Percentiles rank a stretch among this genome's conserved stretches.
phyloP scores from a whole-genome alignment of 2,888 invertebrate species.

The Priapulus caudatus region DNA sequence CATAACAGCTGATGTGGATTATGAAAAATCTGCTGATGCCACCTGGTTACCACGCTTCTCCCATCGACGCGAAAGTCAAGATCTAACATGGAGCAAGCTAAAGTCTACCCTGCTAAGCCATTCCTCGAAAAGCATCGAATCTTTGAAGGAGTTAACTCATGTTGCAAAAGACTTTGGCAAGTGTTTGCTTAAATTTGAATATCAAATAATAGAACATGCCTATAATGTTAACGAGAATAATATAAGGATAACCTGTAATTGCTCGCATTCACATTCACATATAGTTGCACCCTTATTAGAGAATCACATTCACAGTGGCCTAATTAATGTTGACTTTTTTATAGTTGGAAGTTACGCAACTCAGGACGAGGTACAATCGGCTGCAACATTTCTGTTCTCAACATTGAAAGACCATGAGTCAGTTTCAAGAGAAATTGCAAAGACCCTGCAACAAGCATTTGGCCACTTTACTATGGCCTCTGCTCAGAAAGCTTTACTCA shows the following conservation, averaged over 20 bases:
- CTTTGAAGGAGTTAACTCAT: not conserved
- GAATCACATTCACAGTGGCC: too few relatives aligned
- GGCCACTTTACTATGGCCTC: conserved; percentile 34
- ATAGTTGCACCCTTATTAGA: too few relatives aligned
- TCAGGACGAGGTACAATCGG: conserved; percentile 28
- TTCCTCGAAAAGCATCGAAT: not conserved
- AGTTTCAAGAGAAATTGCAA: conserved; percentile 28
- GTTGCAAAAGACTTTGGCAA: not conserved
- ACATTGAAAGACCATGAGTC: conserved; percentile 27
- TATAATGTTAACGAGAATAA: not conserved
- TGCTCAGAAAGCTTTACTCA: conserved; percentile 30
- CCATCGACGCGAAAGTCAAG: not conserved
- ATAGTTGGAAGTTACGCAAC: conserved; percentile 28
- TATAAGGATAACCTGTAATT: not conserved
- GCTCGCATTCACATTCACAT: too few relatives aligned
- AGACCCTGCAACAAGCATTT: conserved; percentile 29
- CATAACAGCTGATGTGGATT: not conserved
- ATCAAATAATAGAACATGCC: too few relatives aligned
- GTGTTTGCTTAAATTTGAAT: too few relatives aligned
- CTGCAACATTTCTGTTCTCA: conserved; percentile 31
- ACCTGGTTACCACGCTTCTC: too few relatives aligned
- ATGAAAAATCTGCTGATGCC: not conserved
- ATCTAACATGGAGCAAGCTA: not conserved
- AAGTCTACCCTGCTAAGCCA: not conserved
- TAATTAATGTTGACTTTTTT: too few relatives aligned